Base-by-base conservation (phyloP, 1,140 invertebrate species). In the Procambarus clarkii region DNA sequence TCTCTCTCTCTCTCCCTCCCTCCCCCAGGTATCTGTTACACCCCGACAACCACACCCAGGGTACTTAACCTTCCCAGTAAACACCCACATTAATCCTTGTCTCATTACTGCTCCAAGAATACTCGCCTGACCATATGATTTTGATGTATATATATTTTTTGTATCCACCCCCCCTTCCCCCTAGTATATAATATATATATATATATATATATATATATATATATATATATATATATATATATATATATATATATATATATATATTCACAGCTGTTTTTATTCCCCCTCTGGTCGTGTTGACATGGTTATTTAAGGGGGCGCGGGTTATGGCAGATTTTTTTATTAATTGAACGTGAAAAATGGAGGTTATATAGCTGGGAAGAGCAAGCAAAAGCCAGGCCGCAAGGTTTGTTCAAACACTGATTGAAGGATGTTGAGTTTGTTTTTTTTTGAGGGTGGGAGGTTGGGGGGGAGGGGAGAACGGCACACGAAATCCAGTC, bases 321-420 rank as follows among this genome's bases (percentile, higher is more conserved):
- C 7, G 83, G 45, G 83, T 86, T 86, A 86, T 86, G 83, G 71
- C 83, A 76, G 45, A 54, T n/a, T n/a, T 69, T 76, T 86, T 86
- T 86, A 86, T 86, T 86, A 86, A 86, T 86, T 86, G 83, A 21
- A 76, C 69, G 82, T 85, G 83, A 86, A 86, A 86, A 86, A 86
- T 86, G 83, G 83, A 1, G 54, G 48, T n/a, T 58, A 85, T 86
- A 86, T 50, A 86, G 83, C 76, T 86, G 18, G 83, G 83, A 3
- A 71, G 60, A 13, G 82, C 69, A 85, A 85, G 82, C 82, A 85
- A 50, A 34, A 76, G 83, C 69, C 24, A 54, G 8, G 45, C 69
- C 71, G 54, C 83, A 86, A 86, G 60, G 76, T 69, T 76, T 86
- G 71, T 50, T 46, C 58, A 11, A 50, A 50, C 48, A 71, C n/a